A percentile compares a stretch with the other conserved stretches of the same genome.
These are phyloP conservation scores for Netelia inedita DNA, from an alignment of 2,888 invertebrate species.

Conservation along the genomic window DNA sequence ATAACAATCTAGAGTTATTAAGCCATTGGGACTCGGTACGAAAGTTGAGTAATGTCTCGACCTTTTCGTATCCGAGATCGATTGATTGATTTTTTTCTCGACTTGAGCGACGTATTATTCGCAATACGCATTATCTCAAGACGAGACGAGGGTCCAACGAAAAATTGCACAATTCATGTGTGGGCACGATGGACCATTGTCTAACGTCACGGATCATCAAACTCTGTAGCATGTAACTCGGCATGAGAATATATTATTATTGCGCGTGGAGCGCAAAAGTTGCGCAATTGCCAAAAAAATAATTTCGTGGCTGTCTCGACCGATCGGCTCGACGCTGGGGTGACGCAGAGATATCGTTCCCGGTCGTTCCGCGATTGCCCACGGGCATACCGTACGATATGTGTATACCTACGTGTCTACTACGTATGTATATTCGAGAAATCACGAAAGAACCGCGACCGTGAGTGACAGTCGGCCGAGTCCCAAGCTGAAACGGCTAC, in stretches of 20 bases:
- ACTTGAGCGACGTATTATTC: not conserved
- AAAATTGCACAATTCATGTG: not conserved
- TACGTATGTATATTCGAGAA: not conserved
- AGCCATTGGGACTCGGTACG: not conserved
- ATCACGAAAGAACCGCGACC: not conserved
- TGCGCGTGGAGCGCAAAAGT: not conserved
- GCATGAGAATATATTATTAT: not conserved
- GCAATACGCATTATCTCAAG: not conserved
- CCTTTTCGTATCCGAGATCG: not conserved
- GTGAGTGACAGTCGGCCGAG: not conserved
- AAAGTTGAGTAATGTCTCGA: not conserved
- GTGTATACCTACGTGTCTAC: not conserved
- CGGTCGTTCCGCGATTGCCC: constrained; percentile 13
- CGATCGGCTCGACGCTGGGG: not conserved
- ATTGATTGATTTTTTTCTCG: not conserved
- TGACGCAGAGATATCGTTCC: constrained; percentile 8
- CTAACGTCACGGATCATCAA: constrained; percentile 5
- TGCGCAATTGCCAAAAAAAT: not conserved
- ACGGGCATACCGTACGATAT: not conserved
- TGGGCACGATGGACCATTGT: not conserved
- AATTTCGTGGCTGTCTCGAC: not conserved
- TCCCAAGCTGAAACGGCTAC: not conserved
- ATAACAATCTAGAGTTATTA: not conserved
- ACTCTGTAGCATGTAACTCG: not conserved
- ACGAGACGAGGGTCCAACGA: not conserved